Percentiles rank a stretch among this genome's conserved stretches.
Conservation (phyloP, 1,140 invertebrate genomes). For the Condylostylus longicornis region DNA sequence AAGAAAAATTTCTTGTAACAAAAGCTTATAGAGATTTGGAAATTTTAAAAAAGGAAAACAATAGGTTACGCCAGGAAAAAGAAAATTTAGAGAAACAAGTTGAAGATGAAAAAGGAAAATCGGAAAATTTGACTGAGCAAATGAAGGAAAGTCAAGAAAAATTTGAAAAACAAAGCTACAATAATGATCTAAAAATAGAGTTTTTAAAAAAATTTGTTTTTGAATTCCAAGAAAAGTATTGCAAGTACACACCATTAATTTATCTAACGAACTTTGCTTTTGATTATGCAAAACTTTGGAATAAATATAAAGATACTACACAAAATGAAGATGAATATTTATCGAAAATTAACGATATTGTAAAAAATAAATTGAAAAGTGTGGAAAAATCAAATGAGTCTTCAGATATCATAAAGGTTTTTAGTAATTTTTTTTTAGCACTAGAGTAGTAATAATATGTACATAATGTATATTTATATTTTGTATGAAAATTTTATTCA, state of each 20-base stretch:
- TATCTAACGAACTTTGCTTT: slow-evolving; percentile 29
- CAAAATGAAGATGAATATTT: not conserved
- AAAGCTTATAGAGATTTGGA: slow-evolving; percentile 26
- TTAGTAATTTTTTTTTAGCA: too few species aligned
- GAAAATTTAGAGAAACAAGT: slow-evolving; percentile 10
- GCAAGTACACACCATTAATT: slow-evolving; percentile 29
- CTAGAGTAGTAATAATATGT: too few species aligned
- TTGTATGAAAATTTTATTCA: too few species aligned
- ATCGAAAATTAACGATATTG: not conserved
- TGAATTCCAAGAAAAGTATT: slow-evolving; percentile 25
- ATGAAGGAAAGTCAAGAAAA: slow-evolving; percentile 8
- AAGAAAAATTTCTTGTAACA: slow-evolving; percentile 25
- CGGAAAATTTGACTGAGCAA: slow-evolving; percentile 7
- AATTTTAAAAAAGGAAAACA: slow-evolving; percentile 14
- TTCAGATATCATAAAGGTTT: too few species aligned
- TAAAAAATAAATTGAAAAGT: too few species aligned
- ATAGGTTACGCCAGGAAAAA: slow-evolving; percentile 13
- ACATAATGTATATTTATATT: too few species aligned
- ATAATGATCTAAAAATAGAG: slow-evolving; percentile 21
- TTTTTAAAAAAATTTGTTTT: slow-evolving; percentile 24
- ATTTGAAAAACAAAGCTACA: slow-evolving; percentile 20
- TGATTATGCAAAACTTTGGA: slow-evolving; percentile 19
- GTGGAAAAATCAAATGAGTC: too few species aligned
- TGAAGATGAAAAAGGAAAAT: slow-evolving; percentile 10
- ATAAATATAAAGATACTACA: slow-evolving; percentile 4